phyloP scores from a whole-genome alignment of 53 echinoderm and acorn worm genomes.

The Mesocentrotus franciscanus region DNA sequence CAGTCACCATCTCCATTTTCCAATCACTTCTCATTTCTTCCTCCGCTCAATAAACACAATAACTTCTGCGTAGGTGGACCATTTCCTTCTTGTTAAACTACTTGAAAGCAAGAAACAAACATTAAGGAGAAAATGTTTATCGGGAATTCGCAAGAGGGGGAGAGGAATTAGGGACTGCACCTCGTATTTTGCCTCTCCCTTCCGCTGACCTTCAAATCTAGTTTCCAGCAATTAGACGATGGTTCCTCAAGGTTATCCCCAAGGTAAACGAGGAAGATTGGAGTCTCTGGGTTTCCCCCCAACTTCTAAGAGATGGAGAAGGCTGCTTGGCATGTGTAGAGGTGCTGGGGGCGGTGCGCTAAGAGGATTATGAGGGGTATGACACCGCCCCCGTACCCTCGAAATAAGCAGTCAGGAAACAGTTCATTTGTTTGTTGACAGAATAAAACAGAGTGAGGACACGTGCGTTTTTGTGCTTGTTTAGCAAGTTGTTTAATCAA shows the following conservation, averaged over 20 bases:
- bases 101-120: background rate
- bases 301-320: background rate
- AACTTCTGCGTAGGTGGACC: background rate
- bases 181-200: background rate
- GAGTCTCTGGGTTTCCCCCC: background rate
- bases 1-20: background rate
- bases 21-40: background rate
- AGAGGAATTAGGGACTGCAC: slow-evolving; percentile 26
- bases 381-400: no score
- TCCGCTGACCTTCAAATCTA: slow-evolving; percentile 44
- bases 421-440: no score
- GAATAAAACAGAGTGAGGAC: no score
- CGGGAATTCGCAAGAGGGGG: background rate
- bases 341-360: no score
- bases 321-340: background rate
- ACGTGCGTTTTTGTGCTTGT: no score
- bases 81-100: slow-evolving; percentile 3
- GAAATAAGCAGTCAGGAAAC: no score
- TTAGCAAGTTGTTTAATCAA: no score
- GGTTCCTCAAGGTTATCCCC: slow-evolving; percentile 49
- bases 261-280: background rate
- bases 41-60: background rate
- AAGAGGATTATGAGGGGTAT: no score
- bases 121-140: slow-evolving; percentile 8
- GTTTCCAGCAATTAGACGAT: slow-evolving; percentile 33